Percentiles rank a stretch among this genome's conserved stretches.
Evolutionary conservation across 2,888 invertebrate genomes (phyloP).

Genomic region (Venusia cambrica): DNA sequence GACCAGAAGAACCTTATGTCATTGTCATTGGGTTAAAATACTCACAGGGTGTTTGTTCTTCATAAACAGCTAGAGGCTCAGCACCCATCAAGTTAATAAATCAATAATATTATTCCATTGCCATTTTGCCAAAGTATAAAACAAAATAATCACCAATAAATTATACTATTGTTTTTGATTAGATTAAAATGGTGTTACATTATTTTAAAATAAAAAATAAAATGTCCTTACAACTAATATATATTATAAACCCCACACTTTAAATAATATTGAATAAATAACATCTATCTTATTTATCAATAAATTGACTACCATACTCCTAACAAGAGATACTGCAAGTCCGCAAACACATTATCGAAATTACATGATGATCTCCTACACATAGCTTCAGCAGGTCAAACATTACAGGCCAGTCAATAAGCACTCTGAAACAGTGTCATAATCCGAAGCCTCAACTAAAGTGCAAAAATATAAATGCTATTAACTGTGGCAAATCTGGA

Average conservation of each 20-base stretch:
- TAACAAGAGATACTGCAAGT: constrained; percentile 4
- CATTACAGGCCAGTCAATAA: constrained; percentile 23
- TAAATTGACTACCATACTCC: constrained; percentile 15
- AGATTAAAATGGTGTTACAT: constrained; percentile 5
- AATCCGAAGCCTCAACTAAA: constrained; percentile 18
- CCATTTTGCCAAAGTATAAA: too few species aligned
- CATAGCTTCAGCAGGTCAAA: constrained; percentile 21
- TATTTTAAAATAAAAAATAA: neutral
- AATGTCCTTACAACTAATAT: constrained; percentile 10
- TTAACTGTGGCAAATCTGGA: constrained; percentile 21
- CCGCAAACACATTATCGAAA: constrained; percentile 17
- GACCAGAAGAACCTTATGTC: too few species aligned
- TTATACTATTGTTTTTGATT: constrained; percentile 17
- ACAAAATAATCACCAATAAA: too few species aligned
- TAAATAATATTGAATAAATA: constrained; percentile 11
- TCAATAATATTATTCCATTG: too few species aligned
- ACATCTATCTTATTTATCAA: constrained; percentile 4
- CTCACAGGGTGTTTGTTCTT: too few species aligned
- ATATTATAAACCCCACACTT: constrained; percentile 10
- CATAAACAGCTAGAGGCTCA: too few species aligned
- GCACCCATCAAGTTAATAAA: too few species aligned
- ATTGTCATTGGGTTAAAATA: too few species aligned
- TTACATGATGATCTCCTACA: constrained; percentile 18
- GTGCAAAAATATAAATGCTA: constrained; percentile 27
- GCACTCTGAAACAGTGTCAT: constrained; percentile 11